Percentiles rank a stretch among this genome's conserved stretches.
Evolutionary conservation across 2,797 vertebrate genomes (phyloP).

Genomic region (Enteromius viviparus): DNA sequence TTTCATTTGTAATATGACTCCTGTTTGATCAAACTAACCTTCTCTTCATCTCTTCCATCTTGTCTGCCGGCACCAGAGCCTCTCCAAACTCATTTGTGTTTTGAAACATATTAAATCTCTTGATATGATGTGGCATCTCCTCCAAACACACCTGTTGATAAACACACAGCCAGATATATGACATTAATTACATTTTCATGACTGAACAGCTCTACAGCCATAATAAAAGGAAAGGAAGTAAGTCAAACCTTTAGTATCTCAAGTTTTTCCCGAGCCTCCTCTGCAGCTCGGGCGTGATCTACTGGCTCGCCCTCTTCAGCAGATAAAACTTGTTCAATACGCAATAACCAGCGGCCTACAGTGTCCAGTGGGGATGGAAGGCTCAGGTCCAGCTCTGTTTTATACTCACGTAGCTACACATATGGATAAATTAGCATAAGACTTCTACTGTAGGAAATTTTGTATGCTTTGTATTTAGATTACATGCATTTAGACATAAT

Average conservation of each 20-base stretch:
- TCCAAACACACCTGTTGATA: conserved; percentile 80
- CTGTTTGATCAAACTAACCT: conserved; percentile 72
- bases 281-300: conserved; percentile 75
- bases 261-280: conserved; percentile 78
- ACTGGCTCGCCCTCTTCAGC: conserved; percentile 77
- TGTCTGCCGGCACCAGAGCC: conserved; percentile 82
- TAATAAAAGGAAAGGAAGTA: background rate
- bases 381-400: conserved; percentile 77
- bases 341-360: conserved; percentile 84
- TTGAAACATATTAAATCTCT: conserved; percentile 83
- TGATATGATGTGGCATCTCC: conserved; percentile 78
- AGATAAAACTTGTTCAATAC: conserved; percentile 75
- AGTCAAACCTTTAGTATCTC: conserved; percentile 82
- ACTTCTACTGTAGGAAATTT: background rate
- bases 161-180: background rate
- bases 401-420: conserved; percentile 82
- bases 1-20: background rate
- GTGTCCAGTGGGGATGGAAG: conserved; percentile 81
- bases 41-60: conserved; percentile 89
- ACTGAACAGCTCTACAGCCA: background rate
- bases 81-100: conserved; percentile 82
- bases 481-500: background rate
- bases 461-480: background rate
- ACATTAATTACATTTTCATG: conserved; percentile 1
- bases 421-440: background rate